Base-by-base conservation (phyloP, 2,888 invertebrate genomes). In the Plusia festucae region DNA sequence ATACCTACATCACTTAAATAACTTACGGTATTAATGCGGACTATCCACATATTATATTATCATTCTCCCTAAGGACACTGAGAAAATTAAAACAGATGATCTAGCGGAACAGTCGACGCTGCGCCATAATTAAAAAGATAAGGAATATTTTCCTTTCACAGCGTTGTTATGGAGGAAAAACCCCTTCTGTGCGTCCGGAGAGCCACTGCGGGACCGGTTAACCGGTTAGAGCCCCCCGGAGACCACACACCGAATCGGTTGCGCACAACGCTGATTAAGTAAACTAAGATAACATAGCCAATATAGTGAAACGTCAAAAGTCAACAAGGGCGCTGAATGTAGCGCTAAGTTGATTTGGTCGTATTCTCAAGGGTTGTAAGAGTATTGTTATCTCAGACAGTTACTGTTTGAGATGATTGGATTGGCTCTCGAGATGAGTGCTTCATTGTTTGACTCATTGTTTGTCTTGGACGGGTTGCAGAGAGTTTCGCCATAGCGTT, bases 111-210 rank as follows among this genome's bases (percentile, higher is more conserved):
- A 87, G 86, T 85, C 87, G 86, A 75, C 73, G 75, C 90, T 79
- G 81, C 84, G 88, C 89, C 89, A 93, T 95, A 94, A 95, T 95
- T 95, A 94, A 95, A 95, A 94, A 94, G 94, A 95, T 95, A 95
- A 94, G 94, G 91, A 93, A 93, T 92, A 93, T 92, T 92, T 93
- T 93, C 91, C 88, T 91, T 88, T 75, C 73, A 70, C 65, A 73
- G 58, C 63, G 68, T 64, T 85, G 87, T 68, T 68, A 68, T 62
- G 54, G 65, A 89, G 87, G 87, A 87, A 89, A 90, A 91, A 92
- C 92, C 93, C 92, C 91, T 92, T 91, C 87, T 83, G 69, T 82
- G 78, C 74, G 81, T 81, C 65, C 66, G 76, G 74, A 81, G 83
- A 78, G 73, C 78, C 70, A 65, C 78, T 57, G 58, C 57, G 90